A percentile compares a stretch with the other conserved stretches of the same genome.
These are phyloP conservation scores for Diplodus sargus DNA, from an alignment of 2,797 vertebrate species.

Conservation along the genomic window DNA sequence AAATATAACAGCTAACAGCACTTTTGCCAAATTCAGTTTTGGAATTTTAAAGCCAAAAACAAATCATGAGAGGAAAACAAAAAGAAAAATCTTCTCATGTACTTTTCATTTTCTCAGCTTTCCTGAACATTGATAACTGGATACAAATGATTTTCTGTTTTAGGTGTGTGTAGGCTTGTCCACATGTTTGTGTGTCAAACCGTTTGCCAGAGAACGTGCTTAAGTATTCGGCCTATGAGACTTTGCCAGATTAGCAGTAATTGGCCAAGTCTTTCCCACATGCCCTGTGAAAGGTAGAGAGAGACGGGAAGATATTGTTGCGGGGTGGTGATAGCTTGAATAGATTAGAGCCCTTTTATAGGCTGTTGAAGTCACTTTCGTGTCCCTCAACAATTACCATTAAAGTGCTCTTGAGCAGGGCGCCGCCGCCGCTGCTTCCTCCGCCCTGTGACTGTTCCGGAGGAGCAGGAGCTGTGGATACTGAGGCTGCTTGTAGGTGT, in stretches of 20 bases:
- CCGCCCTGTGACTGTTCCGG: constrained; percentile 24
- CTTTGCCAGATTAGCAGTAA: constrained; percentile 46
- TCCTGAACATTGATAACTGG: neutral
- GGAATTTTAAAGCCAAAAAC: neutral
- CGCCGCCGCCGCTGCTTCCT: neutral
- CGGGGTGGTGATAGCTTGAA: constrained; percentile 9
- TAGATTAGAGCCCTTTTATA: constrained; percentile 37
- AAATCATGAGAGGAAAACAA: too few relatives aligned
- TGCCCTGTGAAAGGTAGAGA: constrained; percentile 7
- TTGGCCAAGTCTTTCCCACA: constrained; percentile 39
- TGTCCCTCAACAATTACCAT: constrained; percentile 56
- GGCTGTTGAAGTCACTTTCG: constrained; percentile 39
- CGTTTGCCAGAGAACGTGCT: neutral
- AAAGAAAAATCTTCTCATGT: too few relatives aligned
- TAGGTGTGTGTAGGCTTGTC: neutral
- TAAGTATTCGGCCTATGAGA: constrained; percentile 12
- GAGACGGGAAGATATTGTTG: neutral
- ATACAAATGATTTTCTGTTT: neutral
- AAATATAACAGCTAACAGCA: neutral
- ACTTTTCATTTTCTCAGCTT: neutral
- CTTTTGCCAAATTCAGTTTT: too few relatives aligned
- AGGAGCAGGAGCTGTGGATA: constrained; percentile 30
- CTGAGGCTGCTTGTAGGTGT: constrained; percentile 32
- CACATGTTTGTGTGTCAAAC: neutral
- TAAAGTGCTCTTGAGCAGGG: constrained; percentile 45